Evolutionary conservation across 2,888 invertebrate species (phyloP).

Genomic region (Nudaria mundana): DNA sequence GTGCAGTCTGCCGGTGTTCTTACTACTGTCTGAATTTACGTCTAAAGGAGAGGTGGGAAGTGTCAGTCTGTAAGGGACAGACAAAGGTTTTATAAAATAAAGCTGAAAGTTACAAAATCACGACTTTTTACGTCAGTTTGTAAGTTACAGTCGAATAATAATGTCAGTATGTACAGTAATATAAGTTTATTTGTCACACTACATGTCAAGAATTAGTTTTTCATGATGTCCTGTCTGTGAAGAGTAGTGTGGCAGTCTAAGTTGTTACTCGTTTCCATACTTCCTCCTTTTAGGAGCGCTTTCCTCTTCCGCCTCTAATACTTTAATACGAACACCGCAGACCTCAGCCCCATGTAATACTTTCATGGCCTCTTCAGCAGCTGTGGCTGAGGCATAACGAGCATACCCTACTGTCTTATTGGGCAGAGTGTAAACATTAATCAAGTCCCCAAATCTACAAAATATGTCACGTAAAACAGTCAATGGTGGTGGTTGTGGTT

Average conservation of each 20-base stretch:
- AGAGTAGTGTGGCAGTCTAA: constrained; percentile 14
- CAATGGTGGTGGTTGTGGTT: constrained; percentile 86
- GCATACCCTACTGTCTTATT: constrained; percentile 97
- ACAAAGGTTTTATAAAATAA: constrained; percentile 2
- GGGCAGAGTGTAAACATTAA: constrained; percentile 93
- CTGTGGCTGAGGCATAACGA: constrained; percentile 88
- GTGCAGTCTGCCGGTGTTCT: constrained; percentile 2
- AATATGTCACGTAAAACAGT: constrained; percentile 92
- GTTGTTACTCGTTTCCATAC: constrained; percentile 28
- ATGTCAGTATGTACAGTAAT: constrained; percentile 31
- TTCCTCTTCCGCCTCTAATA: constrained; percentile 91
- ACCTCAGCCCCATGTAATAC: constrained; percentile 92
- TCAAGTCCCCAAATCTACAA: constrained; percentile 93
- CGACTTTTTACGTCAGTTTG: constrained; percentile 8
- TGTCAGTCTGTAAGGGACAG: constrained; percentile 8
- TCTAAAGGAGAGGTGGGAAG: neutral
- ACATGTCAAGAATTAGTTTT: constrained; percentile 18
- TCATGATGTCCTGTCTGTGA: neutral
- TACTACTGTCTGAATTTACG: neutral
- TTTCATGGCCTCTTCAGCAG: constrained; percentile 87
- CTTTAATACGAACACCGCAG: constrained; percentile 92
- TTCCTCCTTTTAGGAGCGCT: constrained; percentile 48
- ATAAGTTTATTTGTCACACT: constrained; percentile 40
- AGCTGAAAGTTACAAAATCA: constrained; percentile 13
- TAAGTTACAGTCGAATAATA: constrained; percentile 34